phyloP scores from a whole-genome alignment of 2,888 invertebrate genomes.

The Sepioteuthis lessoniana region DNA sequence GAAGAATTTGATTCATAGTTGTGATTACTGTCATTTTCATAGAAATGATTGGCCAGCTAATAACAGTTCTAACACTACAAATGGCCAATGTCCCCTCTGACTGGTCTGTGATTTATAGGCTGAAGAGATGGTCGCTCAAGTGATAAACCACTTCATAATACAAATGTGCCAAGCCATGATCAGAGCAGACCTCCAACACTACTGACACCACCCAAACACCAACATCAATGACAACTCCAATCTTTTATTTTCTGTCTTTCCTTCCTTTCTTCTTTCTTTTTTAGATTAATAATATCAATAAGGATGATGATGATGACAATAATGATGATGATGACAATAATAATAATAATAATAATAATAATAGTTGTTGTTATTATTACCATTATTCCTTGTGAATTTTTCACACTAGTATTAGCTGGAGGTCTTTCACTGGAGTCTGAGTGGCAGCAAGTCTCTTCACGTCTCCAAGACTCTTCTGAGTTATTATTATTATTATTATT shows the following conservation, averaged over 20 bases:
- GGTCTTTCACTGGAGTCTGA: too few relatives aligned
- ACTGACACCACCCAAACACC: conserved; percentile 2
- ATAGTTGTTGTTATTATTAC: too few relatives aligned
- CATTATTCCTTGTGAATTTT: too few relatives aligned
- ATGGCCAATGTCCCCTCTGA: conserved; percentile 11
- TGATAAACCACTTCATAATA: conserved; percentile 43
- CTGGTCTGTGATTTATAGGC: conserved; percentile 15
- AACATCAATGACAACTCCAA: neutral
- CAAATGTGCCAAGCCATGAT: conserved; percentile 40
- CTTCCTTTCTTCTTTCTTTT: neutral
- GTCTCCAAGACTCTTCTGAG: too few relatives aligned
- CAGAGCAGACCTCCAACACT: neutral
- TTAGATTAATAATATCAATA: too few relatives aligned
- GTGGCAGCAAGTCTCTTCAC: too few relatives aligned
- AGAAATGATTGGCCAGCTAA: conserved; percentile 25
- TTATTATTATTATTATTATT: too few relatives aligned
- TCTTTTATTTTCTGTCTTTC: neutral
- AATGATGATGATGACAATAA: too few relatives aligned
- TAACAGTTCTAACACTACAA: conserved; percentile 39
- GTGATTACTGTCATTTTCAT: conserved; percentile 21
- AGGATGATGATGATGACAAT: too few relatives aligned
- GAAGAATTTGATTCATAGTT: conserved; percentile 33
- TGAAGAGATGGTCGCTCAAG: conserved; percentile 38
- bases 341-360: too few relatives aligned
- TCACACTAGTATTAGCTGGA: too few relatives aligned